Evolutionary conservation across 2,888 invertebrate species (phyloP).

Genomic region (Lochmaea crataegi): DNA sequence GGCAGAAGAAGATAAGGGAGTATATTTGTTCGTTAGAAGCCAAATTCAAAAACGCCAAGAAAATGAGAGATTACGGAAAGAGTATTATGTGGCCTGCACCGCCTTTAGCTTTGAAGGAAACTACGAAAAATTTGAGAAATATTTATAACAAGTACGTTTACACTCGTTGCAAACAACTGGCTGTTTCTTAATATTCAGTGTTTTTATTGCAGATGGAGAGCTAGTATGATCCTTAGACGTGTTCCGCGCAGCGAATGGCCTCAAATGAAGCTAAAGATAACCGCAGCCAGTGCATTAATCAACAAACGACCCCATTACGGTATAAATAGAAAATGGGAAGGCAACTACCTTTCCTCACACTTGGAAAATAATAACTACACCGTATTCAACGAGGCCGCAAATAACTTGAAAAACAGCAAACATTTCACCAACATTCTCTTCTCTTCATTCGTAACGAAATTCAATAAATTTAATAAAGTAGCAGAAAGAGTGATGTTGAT

Average conservation of each 20-base stretch:
- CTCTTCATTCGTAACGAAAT: slow-evolving; percentile 77
- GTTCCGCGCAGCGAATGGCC: slow-evolving; percentile 89
- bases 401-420: slow-evolving; percentile 75
- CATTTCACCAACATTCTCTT: slow-evolving; percentile 73
- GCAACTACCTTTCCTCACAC: slow-evolving; percentile 80
- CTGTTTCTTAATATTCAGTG: not conserved
- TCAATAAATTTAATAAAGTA: slow-evolving; percentile 72
- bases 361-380: slow-evolving; percentile 77
- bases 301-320: slow-evolving; percentile 80
- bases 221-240: slow-evolving; percentile 80
- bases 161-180: not conserved
- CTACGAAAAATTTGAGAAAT: slow-evolving; percentile 71
- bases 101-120: slow-evolving; percentile 75
- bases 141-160: slow-evolving; percentile 74
- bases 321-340: slow-evolving; percentile 82
- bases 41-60: slow-evolving; percentile 75
- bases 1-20: slow-evolving; percentile 78
- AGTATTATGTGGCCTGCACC: slow-evolving; percentile 84
- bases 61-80: slow-evolving; percentile 81
- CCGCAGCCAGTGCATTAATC: slow-evolving; percentile 78
- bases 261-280: slow-evolving; percentile 83
- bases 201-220: slow-evolving; percentile 77
- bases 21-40: slow-evolving; percentile 76
- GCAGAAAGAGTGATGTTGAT: slow-evolving; percentile 90
- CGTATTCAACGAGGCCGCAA: slow-evolving; percentile 75